Evolutionary conservation across 2,888 invertebrate genomes (phyloP), one percentile per base, ranked within the genome.

Genomic region (Zonitis immaculata): DNA sequence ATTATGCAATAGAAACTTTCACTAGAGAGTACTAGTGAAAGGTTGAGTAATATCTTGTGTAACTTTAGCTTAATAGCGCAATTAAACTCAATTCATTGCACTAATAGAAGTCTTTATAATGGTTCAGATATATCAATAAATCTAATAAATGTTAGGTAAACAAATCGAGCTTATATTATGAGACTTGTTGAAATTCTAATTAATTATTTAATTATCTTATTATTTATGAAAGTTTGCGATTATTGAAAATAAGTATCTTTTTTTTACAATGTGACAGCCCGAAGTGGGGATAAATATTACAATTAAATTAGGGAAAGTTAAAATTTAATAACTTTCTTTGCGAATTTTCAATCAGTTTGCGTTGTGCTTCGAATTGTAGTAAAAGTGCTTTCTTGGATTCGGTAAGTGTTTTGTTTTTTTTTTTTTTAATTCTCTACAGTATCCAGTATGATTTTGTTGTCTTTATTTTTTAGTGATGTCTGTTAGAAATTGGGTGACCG

Each of bases 401-500:
- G 44, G 49, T 49, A 43, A 49, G 49, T 39, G 11, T 7, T 27
- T n/a, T n/a, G n/a, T n/a, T n/a, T n/a, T n/a, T n/a, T n/a, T n/a
- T n/a, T n/a, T n/a, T n/a, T n/a, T n/a, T n/a, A n/a, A n/a, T n/a
- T n/a, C n/a, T n/a, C n/a, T n/a, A n/a, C n/a, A n/a, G n/a, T n/a
- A n/a, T n/a, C n/a, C n/a, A n/a, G n/a, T n/a, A n/a, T n/a, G n/a
- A n/a, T n/a, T n/a, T n/a, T n/a, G n/a, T n/a, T n/a, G n/a, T n/a
- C n/a, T n/a, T n/a, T n/a, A n/a, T n/a, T n/a, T n/a, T n/a, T n/a
- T 30, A 27, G 46, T 18, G 44, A 70, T 69, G 70, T 51, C 63
- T 28, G 67, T 65, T 39, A 59, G 62, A 27, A 72, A 80, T 62
- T 80, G 80, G 78, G 76, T 86, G 60, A 83, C 82, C 6, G 79